Evolutionary conservation across 2,888 invertebrate species (phyloP).

Genomic region (Aplocera efformata): DNA sequence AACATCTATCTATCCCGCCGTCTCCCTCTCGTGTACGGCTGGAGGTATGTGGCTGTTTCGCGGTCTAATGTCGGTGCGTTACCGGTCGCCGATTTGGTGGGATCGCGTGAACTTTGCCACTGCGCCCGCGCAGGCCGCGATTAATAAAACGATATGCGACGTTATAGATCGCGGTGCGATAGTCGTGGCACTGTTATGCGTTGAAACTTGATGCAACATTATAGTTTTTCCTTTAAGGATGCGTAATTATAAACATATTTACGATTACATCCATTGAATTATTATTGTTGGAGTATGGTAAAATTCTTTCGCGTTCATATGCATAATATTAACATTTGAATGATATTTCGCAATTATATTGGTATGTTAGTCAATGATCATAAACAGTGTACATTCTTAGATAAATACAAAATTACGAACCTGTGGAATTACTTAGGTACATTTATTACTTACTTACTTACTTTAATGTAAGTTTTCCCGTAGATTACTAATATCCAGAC

Average conservation of each 20-base stretch:
- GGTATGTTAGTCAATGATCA: too few relatives aligned
- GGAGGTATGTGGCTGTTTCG: slow-evolving; percentile 36
- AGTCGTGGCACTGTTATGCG: slow-evolving; percentile 52
- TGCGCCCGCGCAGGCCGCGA: slow-evolving; percentile 56
- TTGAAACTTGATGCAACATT: slow-evolving; percentile 35
- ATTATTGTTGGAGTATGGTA: slow-evolving; percentile 12
- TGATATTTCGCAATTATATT: background rate
- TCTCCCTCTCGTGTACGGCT: slow-evolving; percentile 40
- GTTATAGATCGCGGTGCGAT: slow-evolving; percentile 68
- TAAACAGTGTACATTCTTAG: too few relatives aligned
- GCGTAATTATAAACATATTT: slow-evolving; percentile 23
- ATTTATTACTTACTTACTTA: too few relatives aligned
- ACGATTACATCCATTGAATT: slow-evolving; percentile 18
- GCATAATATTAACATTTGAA: background rate
- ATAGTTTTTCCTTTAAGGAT: slow-evolving; percentile 36
- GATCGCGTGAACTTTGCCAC: slow-evolving; percentile 76
- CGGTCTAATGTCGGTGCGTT: slow-evolving; percentile 67
- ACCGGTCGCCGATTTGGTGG: slow-evolving; percentile 62
- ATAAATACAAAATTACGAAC: too few relatives aligned
- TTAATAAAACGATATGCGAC: slow-evolving; percentile 70
- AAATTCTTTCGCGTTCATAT: slow-evolving; percentile 1
- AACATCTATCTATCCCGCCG: slow-evolving; percentile 61
- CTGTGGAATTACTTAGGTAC: too few relatives aligned
- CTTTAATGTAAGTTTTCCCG: too few relatives aligned
- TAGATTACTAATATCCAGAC: too few relatives aligned